These are phyloP conservation scores for Imbricaverruca yamaguchii DNA, from an alignment of 2,888 invertebrate species.

Conservation along the genomic window DNA sequence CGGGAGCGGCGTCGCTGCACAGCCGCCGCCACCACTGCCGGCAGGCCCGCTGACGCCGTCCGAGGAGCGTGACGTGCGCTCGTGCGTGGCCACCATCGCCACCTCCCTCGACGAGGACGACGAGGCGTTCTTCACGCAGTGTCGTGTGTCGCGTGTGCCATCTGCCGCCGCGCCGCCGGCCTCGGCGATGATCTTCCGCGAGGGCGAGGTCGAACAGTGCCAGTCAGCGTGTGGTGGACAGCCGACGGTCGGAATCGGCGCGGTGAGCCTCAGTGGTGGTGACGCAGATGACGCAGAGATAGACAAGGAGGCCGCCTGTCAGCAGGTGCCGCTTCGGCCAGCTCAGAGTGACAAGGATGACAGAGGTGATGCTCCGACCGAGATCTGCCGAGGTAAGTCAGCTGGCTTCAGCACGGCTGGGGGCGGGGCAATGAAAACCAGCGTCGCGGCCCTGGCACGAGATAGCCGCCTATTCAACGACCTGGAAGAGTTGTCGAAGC, in stretches of 20 bases:
- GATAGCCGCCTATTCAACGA: no score
- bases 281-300: neutral
- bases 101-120: neutral
- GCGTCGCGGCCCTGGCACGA: no score
- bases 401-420: no score
- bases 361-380: no score
- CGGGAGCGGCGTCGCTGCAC: neutral
- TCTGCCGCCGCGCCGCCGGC: neutral
- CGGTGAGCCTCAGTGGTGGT: neutral
- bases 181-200: neutral
- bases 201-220: neutral
- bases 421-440: no score
- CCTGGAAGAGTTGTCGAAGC: no score
- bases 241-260: neutral
- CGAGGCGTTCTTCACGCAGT: slow-evolving; percentile 8
- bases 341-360: neutral
- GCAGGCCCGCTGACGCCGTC: neutral
- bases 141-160: neutral
- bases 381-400: no score
- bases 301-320: neutral
- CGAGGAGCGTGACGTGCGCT: neutral
- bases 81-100: neutral
- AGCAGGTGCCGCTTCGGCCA: neutral
- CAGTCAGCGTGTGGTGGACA: neutral
- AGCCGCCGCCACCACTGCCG: neutral